Evolutionary conservation across 2,113 vertebrate genomes (phyloP).

Genomic region (Chlorodrepanis virens): DNA sequence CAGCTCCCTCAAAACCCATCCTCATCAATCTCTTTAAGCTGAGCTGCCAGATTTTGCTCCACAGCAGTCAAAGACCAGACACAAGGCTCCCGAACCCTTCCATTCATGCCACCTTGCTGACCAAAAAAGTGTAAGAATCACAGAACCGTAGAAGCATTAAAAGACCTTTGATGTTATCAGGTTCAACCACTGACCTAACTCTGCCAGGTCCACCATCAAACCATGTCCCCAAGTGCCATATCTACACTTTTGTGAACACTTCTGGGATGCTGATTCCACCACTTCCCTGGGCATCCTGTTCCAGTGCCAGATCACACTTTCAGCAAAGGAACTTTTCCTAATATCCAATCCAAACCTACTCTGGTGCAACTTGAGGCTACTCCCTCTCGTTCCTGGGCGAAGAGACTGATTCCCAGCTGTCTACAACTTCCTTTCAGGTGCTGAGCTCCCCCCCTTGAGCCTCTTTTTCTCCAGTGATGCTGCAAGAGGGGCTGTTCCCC

Average conservation of each 20-base stretch:
- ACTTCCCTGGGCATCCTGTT: not conserved
- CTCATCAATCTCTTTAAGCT: not conserved
- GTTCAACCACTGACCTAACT: not conserved
- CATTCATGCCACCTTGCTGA: not conserved
- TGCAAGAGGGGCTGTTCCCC: not conserved
- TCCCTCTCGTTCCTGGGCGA: not conserved
- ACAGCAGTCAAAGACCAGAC: not conserved
- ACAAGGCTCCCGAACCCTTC: fast-evolving
- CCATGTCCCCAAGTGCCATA: not conserved
- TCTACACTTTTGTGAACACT: not conserved
- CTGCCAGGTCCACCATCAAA: not conserved
- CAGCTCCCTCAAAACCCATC: not conserved
- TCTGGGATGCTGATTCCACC: not conserved
- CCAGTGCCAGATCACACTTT: not conserved
- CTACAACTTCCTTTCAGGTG: not conserved
- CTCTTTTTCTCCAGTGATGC: not conserved
- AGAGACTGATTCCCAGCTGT: not conserved
- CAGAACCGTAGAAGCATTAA: not conserved
- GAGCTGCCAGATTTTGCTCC: not conserved
- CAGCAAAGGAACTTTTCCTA: not conserved
- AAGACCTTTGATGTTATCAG: not conserved
- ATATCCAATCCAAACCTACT: not conserved
- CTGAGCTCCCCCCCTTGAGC: not conserved
- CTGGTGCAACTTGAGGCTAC: not conserved
- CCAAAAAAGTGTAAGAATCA: not conserved